Percentiles rank a stretch among this genome's conserved stretches.
Conservation (phyloP, 2,888 invertebrate genomes). For the Oligia strigilis region DNA sequence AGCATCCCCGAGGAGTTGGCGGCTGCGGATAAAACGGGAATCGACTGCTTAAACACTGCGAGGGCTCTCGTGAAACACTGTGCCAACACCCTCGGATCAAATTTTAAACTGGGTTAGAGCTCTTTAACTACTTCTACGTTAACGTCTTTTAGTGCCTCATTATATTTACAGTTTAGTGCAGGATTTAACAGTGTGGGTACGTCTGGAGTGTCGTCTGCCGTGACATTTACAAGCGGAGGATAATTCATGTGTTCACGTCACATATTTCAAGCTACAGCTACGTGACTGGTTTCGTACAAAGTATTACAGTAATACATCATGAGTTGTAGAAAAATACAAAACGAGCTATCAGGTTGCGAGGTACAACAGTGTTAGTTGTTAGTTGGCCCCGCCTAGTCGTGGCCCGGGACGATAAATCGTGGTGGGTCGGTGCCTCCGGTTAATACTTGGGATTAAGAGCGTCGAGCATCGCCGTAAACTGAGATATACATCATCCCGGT, state of each 20-base stretch:
- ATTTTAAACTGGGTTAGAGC: conserved; percentile 80
- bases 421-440: conserved; percentile 77
- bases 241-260: conserved; percentile 64
- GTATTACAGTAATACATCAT: conserved; percentile 64
- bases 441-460: conserved; percentile 83
- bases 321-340: conserved; percentile 70
- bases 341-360: conserved; percentile 75
- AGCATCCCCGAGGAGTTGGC: conserved; percentile 77
- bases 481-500: conserved; percentile 79
- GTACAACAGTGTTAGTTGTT: conserved; percentile 79
- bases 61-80: conserved; percentile 77
- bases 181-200: conserved; percentile 38
- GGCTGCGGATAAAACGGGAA: conserved; percentile 78
- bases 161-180: conserved; percentile 43
- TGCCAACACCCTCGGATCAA: conserved; percentile 78
- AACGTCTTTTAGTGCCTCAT: conserved; percentile 33
- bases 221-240: conserved; percentile 59
- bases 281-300: conserved; percentile 65
- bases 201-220: conserved; percentile 37
- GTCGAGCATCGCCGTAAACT: conserved; percentile 78
- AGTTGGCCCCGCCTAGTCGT: conserved; percentile 75
- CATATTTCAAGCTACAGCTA: conserved; percentile 64
- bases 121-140: conserved; percentile 46
- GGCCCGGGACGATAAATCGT: conserved; percentile 81
- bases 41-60: conserved; percentile 81